A percentile compares a stretch with the other conserved stretches of the same genome.
Conservation (phyloP, 2,797 vertebrate genomes). For the Cirrhinus molitorella region DNA sequence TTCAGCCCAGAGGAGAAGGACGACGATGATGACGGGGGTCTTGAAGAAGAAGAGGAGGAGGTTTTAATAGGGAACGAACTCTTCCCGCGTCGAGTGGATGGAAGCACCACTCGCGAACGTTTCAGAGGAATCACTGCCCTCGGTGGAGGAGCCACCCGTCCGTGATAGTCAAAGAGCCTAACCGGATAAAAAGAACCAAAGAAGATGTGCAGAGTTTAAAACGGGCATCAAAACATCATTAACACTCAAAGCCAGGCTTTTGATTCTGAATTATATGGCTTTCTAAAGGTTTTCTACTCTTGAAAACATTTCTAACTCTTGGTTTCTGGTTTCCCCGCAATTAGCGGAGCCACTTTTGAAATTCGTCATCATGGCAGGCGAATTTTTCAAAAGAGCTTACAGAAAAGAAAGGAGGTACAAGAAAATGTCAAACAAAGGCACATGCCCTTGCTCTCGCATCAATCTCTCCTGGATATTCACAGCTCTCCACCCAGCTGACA, state of each 20-base stretch:
- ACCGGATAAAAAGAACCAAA: constrained; percentile 29
- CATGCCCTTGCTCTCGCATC: constrained; percentile 57
- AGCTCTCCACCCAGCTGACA: constrained; percentile 70
- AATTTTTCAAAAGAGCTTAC: constrained; percentile 43
- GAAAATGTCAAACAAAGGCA: constrained; percentile 70
- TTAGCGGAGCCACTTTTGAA: constrained; percentile 6
- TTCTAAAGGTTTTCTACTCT: not conserved
- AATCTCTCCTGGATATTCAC: constrained; percentile 55
- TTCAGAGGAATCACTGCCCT: constrained; percentile 94
- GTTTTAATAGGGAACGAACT: constrained; percentile 92
- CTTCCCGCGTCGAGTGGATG: constrained; percentile 92
- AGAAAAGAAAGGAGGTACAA: constrained; percentile 45
- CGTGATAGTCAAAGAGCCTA: constrained; percentile 97
- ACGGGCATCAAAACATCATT: not conserved
- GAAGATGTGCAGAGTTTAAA: not conserved
- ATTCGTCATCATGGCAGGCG: not conserved
- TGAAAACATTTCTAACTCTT: not conserved
- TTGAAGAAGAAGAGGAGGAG: constrained; percentile 84
- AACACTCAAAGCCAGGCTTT: not conserved
- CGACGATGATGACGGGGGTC: constrained; percentile 85
- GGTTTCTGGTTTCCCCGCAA: not conserved
- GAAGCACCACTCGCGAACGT: constrained; percentile 89
- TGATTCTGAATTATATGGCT: not conserved
- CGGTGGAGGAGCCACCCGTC: constrained; percentile 92
- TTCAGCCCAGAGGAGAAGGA: constrained; percentile 85